phyloP scores from a whole-genome alignment of 2,113 vertebrate genomes.

The Corydoras sp. region DNA sequence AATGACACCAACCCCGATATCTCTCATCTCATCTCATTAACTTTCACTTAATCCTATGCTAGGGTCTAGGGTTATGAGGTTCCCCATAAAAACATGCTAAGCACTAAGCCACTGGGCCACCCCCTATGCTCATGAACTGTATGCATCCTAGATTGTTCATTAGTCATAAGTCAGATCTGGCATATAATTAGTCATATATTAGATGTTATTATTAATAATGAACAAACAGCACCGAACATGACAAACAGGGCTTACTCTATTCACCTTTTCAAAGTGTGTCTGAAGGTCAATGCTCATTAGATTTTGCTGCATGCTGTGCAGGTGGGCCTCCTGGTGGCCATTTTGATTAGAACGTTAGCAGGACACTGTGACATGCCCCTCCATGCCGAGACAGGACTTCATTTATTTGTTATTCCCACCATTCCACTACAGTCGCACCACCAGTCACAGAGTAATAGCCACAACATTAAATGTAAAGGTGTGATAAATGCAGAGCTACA shows the following conservation, averaged over 20 bases:
- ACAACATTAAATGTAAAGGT: not conserved
- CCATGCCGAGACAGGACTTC: constrained; percentile 13
- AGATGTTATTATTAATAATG: constrained; percentile 9
- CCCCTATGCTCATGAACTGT: too few species aligned
- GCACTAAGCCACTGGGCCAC: too few species aligned
- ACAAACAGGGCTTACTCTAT: not conserved
- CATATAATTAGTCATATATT: too few species aligned
- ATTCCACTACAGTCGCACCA: not conserved
- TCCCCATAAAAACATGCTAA: too few species aligned
- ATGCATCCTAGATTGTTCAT: too few species aligned
- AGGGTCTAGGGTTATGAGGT: too few species aligned
- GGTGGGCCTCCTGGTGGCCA: constrained; percentile 27
- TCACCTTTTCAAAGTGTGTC: not conserved
- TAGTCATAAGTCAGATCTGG: too few species aligned
- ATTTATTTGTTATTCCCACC: not conserved
- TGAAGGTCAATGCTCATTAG: constrained; percentile 33
- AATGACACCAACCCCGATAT: too few species aligned
- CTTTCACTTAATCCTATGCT: too few species aligned
- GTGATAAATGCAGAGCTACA: not conserved
- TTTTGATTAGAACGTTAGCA: constrained; percentile 62
- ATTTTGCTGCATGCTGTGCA: constrained; percentile 16
- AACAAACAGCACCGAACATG: constrained; percentile 15
- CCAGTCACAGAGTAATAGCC: not conserved
- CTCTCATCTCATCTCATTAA: too few species aligned
- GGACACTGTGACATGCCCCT: constrained; percentile 46